A percentile compares a stretch with the other conserved stretches of the same genome.
phyloP scores from a whole-genome alignment of 2,113 vertebrate species.

The Aplodontia rufa region DNA sequence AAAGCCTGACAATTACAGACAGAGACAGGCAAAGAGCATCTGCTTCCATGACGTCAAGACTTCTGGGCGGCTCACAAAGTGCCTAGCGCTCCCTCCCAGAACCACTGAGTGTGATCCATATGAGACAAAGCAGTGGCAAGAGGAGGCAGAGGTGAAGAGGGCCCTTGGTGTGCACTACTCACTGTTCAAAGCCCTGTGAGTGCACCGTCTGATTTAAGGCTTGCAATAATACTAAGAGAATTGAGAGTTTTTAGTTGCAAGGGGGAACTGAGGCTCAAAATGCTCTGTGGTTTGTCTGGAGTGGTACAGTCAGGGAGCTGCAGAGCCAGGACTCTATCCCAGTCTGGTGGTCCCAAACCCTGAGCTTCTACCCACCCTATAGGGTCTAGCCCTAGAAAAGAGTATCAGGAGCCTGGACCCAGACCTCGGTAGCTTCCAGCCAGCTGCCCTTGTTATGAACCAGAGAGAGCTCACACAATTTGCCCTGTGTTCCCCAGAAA shows the following conservation, averaged over 20 bases:
- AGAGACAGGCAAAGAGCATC: slow-evolving; percentile 47
- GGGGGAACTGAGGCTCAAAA: neutral
- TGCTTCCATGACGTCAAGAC: slow-evolving; percentile 50
- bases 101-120: neutral
- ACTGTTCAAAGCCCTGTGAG: neutral
- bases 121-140: neutral
- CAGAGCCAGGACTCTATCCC: neutral
- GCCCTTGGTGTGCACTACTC: neutral
- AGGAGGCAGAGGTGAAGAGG: neutral
- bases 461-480: neutral
- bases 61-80: neutral
- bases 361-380: neutral
- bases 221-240: neutral
- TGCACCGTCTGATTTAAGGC: neutral
- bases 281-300: neutral
- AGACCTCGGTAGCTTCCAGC: neutral
- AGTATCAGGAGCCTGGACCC: neutral
- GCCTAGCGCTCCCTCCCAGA: neutral
- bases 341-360: neutral
- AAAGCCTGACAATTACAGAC: slow-evolving; percentile 68
- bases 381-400: neutral
- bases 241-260: neutral
- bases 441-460: neutral
- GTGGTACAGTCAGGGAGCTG: neutral
- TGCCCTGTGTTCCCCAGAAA: neutral